Evolutionary conservation across 2,888 invertebrate genomes (phyloP).

Genomic region (Mesodorylaimus sp.): DNA sequence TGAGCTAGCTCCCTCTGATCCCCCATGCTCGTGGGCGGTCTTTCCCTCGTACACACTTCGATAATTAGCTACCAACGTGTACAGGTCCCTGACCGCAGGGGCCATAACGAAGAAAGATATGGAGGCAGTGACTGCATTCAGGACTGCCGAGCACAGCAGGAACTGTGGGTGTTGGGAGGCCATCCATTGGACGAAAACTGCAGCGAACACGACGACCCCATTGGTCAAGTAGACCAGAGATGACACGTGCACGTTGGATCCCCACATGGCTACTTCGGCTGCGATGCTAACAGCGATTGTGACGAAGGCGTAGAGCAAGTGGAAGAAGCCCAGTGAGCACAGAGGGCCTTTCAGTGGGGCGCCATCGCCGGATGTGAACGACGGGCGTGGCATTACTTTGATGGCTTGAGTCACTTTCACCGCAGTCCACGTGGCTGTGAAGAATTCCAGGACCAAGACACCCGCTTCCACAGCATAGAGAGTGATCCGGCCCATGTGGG

Average conservation of each 20-base stretch:
- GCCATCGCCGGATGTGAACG: slow-evolving; percentile 14
- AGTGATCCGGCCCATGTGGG: slow-evolving; percentile 22
- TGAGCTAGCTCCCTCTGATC: too few relatives aligned
- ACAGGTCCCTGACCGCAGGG: slow-evolving; percentile 24
- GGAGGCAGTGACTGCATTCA: slow-evolving; percentile 22
- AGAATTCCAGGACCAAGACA: slow-evolving; percentile 5
- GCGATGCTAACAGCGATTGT: not conserved
- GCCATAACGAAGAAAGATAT: slow-evolving; percentile 24
- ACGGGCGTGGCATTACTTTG: slow-evolving; percentile 18
- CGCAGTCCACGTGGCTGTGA: not conserved
- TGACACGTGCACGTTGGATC: not conserved
- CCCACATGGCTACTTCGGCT: not conserved
- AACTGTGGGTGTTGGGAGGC: slow-evolving; percentile 6
- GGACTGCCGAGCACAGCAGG: slow-evolving; percentile 19
- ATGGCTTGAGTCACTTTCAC: slow-evolving; percentile 9
- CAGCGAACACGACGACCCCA: slow-evolving; percentile 22
- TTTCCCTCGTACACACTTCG: not conserved
- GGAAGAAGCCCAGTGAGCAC: not conserved
- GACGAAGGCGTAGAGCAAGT: not conserved
- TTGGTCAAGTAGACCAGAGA: slow-evolving; percentile 24
- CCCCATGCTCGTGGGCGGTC: too few relatives aligned
- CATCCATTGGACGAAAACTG: slow-evolving; percentile 22
- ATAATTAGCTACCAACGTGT: slow-evolving; percentile 16
- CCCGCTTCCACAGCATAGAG: slow-evolving; percentile 20
- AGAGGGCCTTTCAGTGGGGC: slow-evolving; percentile 17